phyloP scores from a whole-genome alignment of 2,888 invertebrate genomes.

The Selenia dentaria region DNA sequence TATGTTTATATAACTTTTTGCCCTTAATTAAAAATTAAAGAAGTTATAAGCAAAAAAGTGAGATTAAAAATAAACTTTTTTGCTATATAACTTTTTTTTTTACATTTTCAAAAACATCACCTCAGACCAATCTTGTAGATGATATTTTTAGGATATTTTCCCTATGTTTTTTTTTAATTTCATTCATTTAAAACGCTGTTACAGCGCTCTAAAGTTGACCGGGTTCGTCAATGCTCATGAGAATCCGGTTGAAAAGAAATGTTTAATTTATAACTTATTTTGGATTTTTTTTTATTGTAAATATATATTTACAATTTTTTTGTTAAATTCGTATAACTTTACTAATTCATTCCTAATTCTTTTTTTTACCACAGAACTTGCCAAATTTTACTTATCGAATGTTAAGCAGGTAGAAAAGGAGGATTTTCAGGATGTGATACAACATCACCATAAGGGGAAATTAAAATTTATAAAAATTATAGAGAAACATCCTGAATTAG shows the following conservation, averaged over 20 bases:
- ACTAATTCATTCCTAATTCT: too few relatives aligned
- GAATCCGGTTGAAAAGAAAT: too few relatives aligned
- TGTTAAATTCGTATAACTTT: too few relatives aligned
- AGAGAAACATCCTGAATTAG: too few relatives aligned
- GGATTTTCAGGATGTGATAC: too few relatives aligned
- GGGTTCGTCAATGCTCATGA: background rate
- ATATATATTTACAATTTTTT: too few relatives aligned
- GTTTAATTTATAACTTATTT: too few relatives aligned
- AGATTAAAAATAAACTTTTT: background rate
- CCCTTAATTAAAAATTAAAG: conserved; percentile 7
- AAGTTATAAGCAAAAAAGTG: conserved; percentile 9
- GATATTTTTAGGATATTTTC: background rate
- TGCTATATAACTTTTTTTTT: background rate
- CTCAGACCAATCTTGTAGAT: background rate
- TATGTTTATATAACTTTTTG: conserved; percentile 21
- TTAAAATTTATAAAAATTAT: too few relatives aligned
- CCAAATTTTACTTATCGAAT: background rate
- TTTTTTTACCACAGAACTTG: too few relatives aligned
- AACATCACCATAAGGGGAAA: too few relatives aligned
- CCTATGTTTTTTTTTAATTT: background rate
- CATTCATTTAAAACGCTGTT: background rate
- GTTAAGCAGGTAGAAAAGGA: background rate
- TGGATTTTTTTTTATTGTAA: too few relatives aligned
- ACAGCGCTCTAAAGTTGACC: conserved; percentile 10
- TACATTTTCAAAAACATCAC: background rate